phyloP scores from a whole-genome alignment of 2,888 invertebrate species.

The Eudiplozoon nipponicum region DNA sequence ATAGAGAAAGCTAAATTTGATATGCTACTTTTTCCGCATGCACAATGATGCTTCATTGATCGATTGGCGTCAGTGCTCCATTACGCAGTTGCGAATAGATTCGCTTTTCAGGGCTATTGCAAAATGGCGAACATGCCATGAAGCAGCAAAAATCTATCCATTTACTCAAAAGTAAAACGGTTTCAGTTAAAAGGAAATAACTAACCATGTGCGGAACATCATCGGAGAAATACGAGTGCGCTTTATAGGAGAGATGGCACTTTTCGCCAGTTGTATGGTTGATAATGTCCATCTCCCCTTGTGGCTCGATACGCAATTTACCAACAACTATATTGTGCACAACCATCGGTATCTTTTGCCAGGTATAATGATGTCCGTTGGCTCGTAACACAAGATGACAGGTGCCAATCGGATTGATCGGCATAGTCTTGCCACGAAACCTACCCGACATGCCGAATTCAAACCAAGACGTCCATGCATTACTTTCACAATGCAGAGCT shows the following conservation, averaged over 20 bases:
- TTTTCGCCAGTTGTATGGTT: conserved; percentile 60
- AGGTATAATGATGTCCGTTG: conserved; percentile 48
- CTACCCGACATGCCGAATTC: conserved; percentile 97
- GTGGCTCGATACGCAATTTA: conserved; percentile 93
- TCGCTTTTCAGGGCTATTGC: no score
- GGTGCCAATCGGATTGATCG: conserved; percentile 35
- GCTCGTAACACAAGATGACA: neutral
- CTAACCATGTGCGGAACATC: conserved; percentile 50
- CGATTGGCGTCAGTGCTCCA: no score
- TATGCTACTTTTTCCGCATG: no score
- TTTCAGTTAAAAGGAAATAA: no score
- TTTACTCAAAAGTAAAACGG: no score
- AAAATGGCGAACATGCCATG: no score
- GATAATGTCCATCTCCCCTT: conserved; percentile 86
- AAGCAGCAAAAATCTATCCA: no score
- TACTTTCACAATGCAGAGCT: conserved; percentile 53
- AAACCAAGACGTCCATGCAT: conserved; percentile 78
- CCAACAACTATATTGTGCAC: conserved; percentile 98
- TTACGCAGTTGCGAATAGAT: no score
- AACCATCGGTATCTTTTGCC: conserved; percentile 85
- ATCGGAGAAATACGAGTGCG: conserved; percentile 86
- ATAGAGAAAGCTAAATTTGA: no score
- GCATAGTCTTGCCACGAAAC: conserved; percentile 81
- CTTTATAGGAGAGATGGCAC: conserved; percentile 77
- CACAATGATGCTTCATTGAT: no score